A percentile compares a stretch with the other conserved stretches of the same genome.
These are phyloP conservation scores for Trididemnum miniatum DNA, from an alignment of 23 tunicate species.

Conservation along the genomic window DNA sequence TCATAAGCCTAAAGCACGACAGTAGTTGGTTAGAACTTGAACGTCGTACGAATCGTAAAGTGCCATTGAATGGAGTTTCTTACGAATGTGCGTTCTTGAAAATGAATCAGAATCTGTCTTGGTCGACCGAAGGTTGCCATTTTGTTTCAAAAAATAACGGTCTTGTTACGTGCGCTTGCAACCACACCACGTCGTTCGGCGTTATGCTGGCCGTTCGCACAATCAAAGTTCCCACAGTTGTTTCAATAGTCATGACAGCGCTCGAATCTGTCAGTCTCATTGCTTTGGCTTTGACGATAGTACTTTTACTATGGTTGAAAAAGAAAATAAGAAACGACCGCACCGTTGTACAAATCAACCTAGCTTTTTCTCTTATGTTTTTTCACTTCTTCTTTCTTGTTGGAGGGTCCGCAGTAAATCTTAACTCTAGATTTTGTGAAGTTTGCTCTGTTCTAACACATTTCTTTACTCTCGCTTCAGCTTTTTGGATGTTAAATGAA, in stretches of 20 bases:
- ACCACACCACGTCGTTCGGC: constrained; percentile 79
- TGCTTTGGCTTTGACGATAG: constrained; percentile 36
- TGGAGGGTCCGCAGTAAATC: constrained; percentile 10
- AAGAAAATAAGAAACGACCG: constrained; percentile 45
- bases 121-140: constrained; percentile 49
- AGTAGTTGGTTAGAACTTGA: background rate
- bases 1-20: background rate
- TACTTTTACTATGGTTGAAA: constrained; percentile 39
- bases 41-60: background rate
- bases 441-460: constrained; percentile 54
- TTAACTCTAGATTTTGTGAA: constrained; percentile 28
- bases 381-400: constrained; percentile 44
- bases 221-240: constrained; percentile 45
- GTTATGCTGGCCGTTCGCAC: constrained; percentile 53
- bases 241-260: constrained; percentile 22
- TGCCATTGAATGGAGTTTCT: background rate
- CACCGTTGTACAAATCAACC: constrained; percentile 53
- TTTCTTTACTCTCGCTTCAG: constrained; percentile 40
- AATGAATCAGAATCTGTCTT: background rate
- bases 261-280: constrained; percentile 41
- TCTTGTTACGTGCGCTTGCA: constrained; percentile 34
- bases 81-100: constrained; percentile 23
- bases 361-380: constrained; percentile 42
- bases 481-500: constrained; percentile 80
- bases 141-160: background rate